Conservation (phyloP, 2,113 vertebrate genomes). For the Hemiprocne comata region DNA sequence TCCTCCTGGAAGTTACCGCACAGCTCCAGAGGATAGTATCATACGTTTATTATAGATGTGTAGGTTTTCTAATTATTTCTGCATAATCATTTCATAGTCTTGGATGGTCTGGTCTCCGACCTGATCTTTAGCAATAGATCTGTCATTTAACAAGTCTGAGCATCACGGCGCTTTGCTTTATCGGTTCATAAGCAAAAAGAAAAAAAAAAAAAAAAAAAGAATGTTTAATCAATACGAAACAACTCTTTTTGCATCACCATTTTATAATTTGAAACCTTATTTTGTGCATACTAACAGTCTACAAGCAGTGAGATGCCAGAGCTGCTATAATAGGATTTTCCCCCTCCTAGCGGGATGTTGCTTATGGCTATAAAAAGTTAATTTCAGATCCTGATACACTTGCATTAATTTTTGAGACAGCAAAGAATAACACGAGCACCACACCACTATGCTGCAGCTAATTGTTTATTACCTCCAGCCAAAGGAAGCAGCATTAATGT, state of each 20-base stretch:
- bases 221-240: conserved; percentile 70
- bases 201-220: not conserved
- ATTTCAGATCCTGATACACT: conserved; percentile 91
- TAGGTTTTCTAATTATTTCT: conserved; percentile 26
- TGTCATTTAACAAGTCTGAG: conserved; percentile 37
- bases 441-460: conserved; percentile 50
- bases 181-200: conserved; percentile 57
- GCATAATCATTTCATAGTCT: not conserved
- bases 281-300: conserved; percentile 75
- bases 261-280: conserved; percentile 78
- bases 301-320: conserved; percentile 69
- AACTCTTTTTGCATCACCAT: conserved; percentile 62
- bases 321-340: conserved; percentile 76
- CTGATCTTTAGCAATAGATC: conserved; percentile 60
- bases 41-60: not conserved
- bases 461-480: conserved; percentile 74
- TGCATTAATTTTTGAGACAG: conserved; percentile 85
- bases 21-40: not conserved
- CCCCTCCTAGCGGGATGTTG: conserved; percentile 80
- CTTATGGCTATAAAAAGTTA: conserved; percentile 91
- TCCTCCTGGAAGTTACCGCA: not conserved
- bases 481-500: conserved; percentile 41
- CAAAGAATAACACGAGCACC: conserved; percentile 69
- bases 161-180: conserved; percentile 51
- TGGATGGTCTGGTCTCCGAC: not conserved